Percentiles rank a stretch among this genome's conserved stretches.
These are phyloP conservation scores for Hydrocynus forskahlii DNA, from an alignment of 2,797 vertebrate genomes.

Conservation along the genomic window DNA sequence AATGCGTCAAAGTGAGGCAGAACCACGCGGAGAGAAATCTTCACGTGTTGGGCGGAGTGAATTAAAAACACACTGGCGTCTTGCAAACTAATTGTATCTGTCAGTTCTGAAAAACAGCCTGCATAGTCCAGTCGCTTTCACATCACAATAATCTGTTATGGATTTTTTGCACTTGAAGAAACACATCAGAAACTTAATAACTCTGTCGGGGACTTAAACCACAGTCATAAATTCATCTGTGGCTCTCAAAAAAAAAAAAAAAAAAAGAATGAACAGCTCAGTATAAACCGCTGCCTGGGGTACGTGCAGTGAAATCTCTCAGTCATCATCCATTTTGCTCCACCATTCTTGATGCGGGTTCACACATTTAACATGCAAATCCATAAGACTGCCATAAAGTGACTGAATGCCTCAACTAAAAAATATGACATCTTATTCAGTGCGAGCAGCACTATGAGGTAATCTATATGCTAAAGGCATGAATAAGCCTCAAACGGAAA, in stretches of 20 bases:
- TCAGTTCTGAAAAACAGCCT: conserved; percentile 41
- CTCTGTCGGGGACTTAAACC: conserved; percentile 16
- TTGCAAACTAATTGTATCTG: conserved; percentile 19
- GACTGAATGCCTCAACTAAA: background rate
- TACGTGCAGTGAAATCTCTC: conserved; percentile 13
- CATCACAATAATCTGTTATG: conserved; percentile 34
- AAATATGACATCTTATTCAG: conserved; percentile 15
- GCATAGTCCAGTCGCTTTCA: conserved; percentile 40
- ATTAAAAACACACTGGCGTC: conserved; percentile 16
- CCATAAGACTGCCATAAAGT: background rate
- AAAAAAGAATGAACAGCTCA: background rate
- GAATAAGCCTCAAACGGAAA: background rate
- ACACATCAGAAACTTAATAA: conserved; percentile 20
- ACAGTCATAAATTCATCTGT: conserved; percentile 19
- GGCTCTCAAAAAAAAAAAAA: conserved; percentile 15
- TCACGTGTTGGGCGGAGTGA: conserved; percentile 1
- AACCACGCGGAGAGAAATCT: background rate
- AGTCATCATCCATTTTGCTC: conserved; percentile 26
- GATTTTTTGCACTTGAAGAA: conserved; percentile 38
- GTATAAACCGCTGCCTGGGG: conserved; percentile 16
- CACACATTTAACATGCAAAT: conserved; percentile 24
- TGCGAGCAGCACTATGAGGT: background rate
- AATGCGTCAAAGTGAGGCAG: background rate
- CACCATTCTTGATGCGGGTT: background rate
- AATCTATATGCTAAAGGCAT: conserved; percentile 10